Conservation (phyloP, 2,113 vertebrate species). For the Andinoacara biseriatus region DNA sequence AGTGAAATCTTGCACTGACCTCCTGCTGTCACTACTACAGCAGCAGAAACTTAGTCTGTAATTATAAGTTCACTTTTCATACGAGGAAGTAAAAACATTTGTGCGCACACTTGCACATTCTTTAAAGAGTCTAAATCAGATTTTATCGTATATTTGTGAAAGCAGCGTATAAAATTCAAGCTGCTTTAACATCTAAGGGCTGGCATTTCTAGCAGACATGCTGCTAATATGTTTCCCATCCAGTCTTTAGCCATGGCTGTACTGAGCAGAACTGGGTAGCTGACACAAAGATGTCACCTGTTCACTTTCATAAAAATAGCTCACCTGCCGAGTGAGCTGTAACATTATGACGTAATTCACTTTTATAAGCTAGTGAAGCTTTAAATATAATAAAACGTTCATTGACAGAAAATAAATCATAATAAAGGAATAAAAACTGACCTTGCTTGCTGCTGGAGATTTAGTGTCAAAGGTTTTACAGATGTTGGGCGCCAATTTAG, state of each 20-base stretch:
- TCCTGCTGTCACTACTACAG: slow-evolving; percentile 16
- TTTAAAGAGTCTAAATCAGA: neutral
- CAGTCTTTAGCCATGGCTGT: neutral
- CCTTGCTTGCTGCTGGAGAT: neutral
- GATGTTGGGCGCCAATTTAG: neutral
- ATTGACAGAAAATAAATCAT: neutral
- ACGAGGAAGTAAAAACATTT: neutral
- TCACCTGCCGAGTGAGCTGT: rapidly evolving
- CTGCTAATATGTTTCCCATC: neutral
- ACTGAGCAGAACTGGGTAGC: neutral
- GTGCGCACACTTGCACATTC: neutral
- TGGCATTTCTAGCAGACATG: neutral
- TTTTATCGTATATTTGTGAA: neutral
- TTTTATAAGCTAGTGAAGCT: neutral
- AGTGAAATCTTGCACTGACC: slow-evolving; percentile 36
- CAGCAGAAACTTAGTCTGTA: neutral
- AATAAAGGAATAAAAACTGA: neutral
- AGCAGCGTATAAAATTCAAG: neutral
- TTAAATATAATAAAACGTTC: neutral
- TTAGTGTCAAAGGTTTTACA: neutral
- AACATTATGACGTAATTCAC: neutral
- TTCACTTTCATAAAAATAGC: neutral
- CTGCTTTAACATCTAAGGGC: neutral
- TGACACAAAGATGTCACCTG: neutral
- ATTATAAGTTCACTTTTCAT: neutral